Conservation (phyloP, 2,113 vertebrate species). For the Tenrec ecaudatus region DNA sequence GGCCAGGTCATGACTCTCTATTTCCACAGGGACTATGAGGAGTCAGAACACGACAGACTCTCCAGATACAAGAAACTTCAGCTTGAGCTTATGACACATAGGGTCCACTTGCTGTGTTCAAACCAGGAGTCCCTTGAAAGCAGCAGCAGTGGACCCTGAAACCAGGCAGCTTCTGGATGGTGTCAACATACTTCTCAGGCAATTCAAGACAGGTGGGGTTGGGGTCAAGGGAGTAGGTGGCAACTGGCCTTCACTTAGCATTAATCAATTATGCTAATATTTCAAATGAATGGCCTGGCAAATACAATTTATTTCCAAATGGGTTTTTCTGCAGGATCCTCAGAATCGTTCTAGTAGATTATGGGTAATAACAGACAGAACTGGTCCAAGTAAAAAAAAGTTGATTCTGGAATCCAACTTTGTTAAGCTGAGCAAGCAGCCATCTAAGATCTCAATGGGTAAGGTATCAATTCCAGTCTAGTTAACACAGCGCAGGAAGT, state of each 20-base stretch:
- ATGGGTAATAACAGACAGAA: background rate
- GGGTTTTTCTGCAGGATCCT: conserved; percentile 18
- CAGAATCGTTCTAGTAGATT: background rate
- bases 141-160: conserved; percentile 26
- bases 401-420: conserved; percentile 15
- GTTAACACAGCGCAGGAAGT: background rate
- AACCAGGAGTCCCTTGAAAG: background rate
- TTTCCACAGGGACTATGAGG: too few relatives aligned
- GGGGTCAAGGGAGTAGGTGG: background rate
- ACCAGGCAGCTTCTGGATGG: background rate
- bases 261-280: conserved; percentile 14
- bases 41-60: too few relatives aligned
- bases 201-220: conserved; percentile 16
- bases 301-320: conserved; percentile 55
- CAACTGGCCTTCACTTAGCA: conserved; percentile 13
- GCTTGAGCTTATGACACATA: background rate
- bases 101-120: background rate
- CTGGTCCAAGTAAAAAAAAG: background rate
- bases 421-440: background rate
- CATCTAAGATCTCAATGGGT: background rate
- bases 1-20: conserved; percentile 1
- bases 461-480: background rate
- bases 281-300: background rate
- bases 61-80: conserved; percentile 25
- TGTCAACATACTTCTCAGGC: conserved; percentile 16